Percentiles rank a stretch among this genome's conserved stretches.
phyloP scores from a whole-genome alignment of 2,888 invertebrate species.

The Clistopyga incitator region DNA sequence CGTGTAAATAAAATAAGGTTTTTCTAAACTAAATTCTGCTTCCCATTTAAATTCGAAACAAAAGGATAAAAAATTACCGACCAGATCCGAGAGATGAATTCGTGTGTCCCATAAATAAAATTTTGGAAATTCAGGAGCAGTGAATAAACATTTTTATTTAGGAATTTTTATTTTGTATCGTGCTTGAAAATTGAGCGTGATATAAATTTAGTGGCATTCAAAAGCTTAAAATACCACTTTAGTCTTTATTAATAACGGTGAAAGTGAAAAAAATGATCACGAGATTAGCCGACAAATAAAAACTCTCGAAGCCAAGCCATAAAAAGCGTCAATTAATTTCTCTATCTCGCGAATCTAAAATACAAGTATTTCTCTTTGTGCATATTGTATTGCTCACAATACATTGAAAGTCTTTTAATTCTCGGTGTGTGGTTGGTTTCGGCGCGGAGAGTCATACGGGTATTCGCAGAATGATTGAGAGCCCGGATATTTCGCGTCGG shows the following conservation, averaged over 20 bases:
- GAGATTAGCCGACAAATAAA: background rate
- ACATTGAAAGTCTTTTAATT: constrained; percentile 21
- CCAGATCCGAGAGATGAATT: too few species aligned
- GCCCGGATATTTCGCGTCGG: constrained; percentile 32
- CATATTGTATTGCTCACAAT: constrained; percentile 1
- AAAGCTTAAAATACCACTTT: background rate
- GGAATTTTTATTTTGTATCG: background rate
- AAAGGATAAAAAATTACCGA: too few species aligned
- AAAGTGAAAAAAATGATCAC: background rate
- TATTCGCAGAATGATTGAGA: constrained; percentile 19
- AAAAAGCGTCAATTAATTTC: constrained; percentile 14
- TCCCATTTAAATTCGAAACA: too few species aligned
- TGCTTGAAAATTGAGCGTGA: background rate
- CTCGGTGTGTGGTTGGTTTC: background rate
- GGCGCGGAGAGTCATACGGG: background rate
- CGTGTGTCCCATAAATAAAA: too few species aligned
- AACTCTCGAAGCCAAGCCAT: background rate
- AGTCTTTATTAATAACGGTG: background rate
- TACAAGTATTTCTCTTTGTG: background rate
- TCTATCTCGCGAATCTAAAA: background rate
- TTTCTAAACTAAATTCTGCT: too few species aligned
- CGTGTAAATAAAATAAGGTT: too few species aligned
- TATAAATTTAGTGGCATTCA: background rate
- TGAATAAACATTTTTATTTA: too few species aligned
- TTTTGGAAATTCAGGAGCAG: too few species aligned